Evolutionary conservation across 2,113 vertebrate species (phyloP).

Genomic region (Rhagologus leucostigma): DNA sequence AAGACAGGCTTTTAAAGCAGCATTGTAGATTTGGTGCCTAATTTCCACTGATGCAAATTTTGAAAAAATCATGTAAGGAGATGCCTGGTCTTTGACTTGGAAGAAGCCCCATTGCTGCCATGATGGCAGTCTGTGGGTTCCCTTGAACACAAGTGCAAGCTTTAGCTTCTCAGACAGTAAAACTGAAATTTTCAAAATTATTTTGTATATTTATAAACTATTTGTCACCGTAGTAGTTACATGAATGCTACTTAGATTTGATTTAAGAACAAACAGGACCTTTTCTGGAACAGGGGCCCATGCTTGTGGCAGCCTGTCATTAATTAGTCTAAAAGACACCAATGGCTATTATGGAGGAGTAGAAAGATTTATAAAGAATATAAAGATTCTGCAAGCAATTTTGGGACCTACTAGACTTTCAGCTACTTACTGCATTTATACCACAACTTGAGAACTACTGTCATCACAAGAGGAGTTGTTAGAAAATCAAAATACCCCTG

Average conservation of each 20-base stretch:
- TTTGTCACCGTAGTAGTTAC: neutral
- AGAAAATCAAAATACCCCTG: neutral
- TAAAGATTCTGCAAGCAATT: neutral
- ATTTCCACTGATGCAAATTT: neutral
- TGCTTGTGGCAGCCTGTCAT: fast-evolving
- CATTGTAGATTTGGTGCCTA: neutral
- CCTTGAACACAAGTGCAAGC: neutral
- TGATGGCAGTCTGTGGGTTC: neutral
- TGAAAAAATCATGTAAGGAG: neutral
- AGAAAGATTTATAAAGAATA: neutral
- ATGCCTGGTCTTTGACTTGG: neutral
- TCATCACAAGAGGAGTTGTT: neutral
- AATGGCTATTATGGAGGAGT: neutral
- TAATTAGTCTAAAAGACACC: neutral
- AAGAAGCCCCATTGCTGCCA: neutral
- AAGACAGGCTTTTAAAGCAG: neutral
- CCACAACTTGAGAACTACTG: neutral
- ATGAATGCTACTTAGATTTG: neutral
- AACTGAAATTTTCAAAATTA: neutral
- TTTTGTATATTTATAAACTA: neutral
- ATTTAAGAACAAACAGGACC: neutral
- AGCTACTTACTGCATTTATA: neutral
- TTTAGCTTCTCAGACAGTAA: neutral
- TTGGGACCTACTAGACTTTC: neutral
- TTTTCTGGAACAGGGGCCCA: neutral